These are phyloP conservation scores for Brenthis hecate DNA, from an alignment of 2,888 invertebrate genomes.

Conservation along the genomic window DNA sequence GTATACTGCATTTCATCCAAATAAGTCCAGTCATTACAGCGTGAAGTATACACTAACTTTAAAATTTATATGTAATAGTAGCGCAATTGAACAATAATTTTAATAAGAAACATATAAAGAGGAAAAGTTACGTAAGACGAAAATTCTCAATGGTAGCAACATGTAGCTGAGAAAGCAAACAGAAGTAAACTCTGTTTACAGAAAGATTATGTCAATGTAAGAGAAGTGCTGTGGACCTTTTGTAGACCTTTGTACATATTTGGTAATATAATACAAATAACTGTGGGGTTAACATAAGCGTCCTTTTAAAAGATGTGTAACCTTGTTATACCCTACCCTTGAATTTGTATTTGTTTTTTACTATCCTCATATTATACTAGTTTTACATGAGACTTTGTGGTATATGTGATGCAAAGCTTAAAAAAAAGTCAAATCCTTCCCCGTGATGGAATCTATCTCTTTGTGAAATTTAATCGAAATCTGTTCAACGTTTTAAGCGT, in stretches of 20 bases:
- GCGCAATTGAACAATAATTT: too few species aligned
- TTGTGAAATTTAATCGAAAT: too few species aligned
- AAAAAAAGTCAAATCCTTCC: too few species aligned
- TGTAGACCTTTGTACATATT: constrained; percentile 7
- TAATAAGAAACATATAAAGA: too few species aligned
- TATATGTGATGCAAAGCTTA: too few species aligned
- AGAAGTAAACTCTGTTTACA: neutral
- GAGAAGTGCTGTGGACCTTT: neutral
- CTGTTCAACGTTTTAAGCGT: too few species aligned
- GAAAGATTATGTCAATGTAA: neutral
- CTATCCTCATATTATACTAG: neutral
- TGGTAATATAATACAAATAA: constrained; percentile 10
- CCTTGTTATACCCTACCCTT: neutral
- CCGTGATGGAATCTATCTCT: too few species aligned
- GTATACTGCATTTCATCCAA: neutral
- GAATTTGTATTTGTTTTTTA: neutral
- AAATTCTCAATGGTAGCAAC: neutral
- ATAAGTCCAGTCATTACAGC: neutral
- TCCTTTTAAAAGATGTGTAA: neutral
- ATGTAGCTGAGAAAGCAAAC: neutral
- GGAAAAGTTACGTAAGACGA: too few species aligned
- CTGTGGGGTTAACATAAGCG: neutral
- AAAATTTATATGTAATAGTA: too few species aligned
- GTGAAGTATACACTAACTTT: neutral
- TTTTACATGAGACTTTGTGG: neutral